Base-by-base conservation (phyloP, 2,797 vertebrate genomes). In the Sebastes baramenuke region DNA sequence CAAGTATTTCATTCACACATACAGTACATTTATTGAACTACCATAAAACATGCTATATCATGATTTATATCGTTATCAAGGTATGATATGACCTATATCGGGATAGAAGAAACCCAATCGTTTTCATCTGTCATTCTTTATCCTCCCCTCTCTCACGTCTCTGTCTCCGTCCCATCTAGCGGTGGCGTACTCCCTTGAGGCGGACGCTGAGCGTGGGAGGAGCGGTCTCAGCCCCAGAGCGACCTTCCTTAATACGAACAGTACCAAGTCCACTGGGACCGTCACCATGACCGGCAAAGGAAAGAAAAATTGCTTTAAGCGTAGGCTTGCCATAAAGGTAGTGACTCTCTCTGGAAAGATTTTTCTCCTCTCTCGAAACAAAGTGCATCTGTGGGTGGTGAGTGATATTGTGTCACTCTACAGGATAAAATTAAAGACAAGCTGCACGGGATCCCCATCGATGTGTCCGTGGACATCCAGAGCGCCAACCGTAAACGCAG, bases 341-440 rank as follows among this genome's bases (percentile, higher is more conserved):
- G 69, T 3, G 4, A 8, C 32, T 22, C 24, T 25, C n/a, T 18
- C 61, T 14, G 8, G 54, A 42, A 20, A 52, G 20, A n/a, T 77
- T 3, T 20, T 30, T 6, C 22, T 64, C 65, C 14, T 56, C 9
- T 70, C 3, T 5, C 2, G 0, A 27, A 27, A 22, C 22, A 13
- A 29, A 29, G 5, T 29, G 32, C 12, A 5, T 46, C 54, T 13
- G 27, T 54, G 11, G 25, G 4, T 10, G 1, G 10, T 2, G 2
- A 29, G 2, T 88, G 62, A 85, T 22, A 46, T n/a, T 36, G 18
- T 20, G 16, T 78, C 14, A 16, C 32, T 72, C n/a, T n/a, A 4
- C 79, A 99, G 98, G 97, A 98, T 12, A 96, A 94, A 73, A 96
- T 99, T 77, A 95, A 91, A 93, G 98, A 99, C 91, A 99, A 98